Percentiles rank a stretch among this genome's conserved stretches.
Evolutionary conservation across 2,888 invertebrate species (phyloP).

Genomic region (Tiliacea citrago): DNA sequence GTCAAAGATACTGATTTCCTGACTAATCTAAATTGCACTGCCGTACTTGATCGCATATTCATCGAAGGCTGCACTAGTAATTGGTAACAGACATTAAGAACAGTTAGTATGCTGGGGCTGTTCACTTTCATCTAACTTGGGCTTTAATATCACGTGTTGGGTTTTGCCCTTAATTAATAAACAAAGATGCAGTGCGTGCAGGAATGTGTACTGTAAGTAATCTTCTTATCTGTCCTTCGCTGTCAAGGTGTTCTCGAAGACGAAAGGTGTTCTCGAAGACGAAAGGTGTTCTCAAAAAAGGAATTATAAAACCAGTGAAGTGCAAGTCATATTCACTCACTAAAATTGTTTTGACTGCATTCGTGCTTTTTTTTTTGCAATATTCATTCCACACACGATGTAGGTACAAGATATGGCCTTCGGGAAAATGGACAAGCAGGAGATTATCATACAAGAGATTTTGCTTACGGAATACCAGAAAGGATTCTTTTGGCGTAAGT

Average conservation of each 20-base stretch:
- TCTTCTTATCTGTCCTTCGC: neutral
- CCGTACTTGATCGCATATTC: conserved; percentile 39
- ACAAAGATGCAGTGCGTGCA: neutral
- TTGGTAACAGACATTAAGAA: conserved; percentile 10
- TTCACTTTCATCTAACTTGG: conserved; percentile 38
- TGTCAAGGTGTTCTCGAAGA: neutral
- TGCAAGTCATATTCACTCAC: too few relatives aligned
- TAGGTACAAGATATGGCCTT: too few relatives aligned
- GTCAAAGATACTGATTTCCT: conserved; percentile 28
- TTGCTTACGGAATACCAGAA: neutral
- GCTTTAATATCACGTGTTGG: conserved; percentile 17
- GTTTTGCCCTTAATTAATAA: conserved; percentile 23
- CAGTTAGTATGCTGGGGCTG: neutral
- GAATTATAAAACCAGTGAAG: too few relatives aligned
- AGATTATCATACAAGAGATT: neutral
- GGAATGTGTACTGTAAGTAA: conserved; percentile 4
- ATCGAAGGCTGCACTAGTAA: conserved; percentile 13
- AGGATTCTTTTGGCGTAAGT: neutral
- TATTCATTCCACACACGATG: neutral
- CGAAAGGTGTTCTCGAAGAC: too few relatives aligned
- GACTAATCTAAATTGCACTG: conserved; percentile 25
- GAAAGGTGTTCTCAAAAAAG: too few relatives aligned
- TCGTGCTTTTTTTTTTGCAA: neutral
- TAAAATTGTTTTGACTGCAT: neutral
- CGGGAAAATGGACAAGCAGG: too few relatives aligned